Evolutionary conservation across 23 tunicate genomes (phyloP).

Genomic region (Phallusia fumigata): DNA sequence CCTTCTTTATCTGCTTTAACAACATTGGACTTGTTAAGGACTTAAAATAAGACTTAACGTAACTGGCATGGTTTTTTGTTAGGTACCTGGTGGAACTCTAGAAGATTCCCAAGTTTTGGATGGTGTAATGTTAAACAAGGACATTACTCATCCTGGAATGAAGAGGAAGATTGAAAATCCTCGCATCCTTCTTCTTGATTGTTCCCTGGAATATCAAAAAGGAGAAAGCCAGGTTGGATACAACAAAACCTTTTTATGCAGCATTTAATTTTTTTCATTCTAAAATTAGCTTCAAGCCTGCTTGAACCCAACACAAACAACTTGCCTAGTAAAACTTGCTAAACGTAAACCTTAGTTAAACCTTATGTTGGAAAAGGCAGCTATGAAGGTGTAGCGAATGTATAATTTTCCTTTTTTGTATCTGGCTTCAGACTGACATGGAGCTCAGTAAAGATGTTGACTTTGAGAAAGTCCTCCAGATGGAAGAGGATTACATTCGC

Average conservation of each 20-base stretch:
- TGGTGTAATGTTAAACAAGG: constrained; percentile 98
- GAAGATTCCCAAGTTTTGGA: constrained; percentile 81
- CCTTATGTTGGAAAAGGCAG: no score
- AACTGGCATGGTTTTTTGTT: no score
- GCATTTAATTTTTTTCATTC: no score
- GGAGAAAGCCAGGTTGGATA: constrained; percentile 85
- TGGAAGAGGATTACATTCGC: constrained; percentile 87
- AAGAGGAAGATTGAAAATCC: constrained; percentile 93
- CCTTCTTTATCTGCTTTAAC: no score
- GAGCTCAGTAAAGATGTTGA: constrained; percentile 91
- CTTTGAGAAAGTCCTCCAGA: constrained; percentile 86
- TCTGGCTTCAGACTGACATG: constrained; percentile 70
- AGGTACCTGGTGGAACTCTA: constrained; percentile 92
- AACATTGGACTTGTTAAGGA: no score
- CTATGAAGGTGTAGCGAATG: no score
- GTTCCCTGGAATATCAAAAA: constrained; percentile 94
- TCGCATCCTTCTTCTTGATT: constrained; percentile 80
- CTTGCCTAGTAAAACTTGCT: no score
- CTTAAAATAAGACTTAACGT: no score
- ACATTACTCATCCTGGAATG: constrained; percentile 97
- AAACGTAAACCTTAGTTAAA: no score
- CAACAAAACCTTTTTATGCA: background rate
- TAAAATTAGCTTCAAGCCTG: background rate
- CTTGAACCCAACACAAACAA: background rate
- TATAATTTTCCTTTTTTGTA: background rate